A percentile compares a stretch with the other conserved stretches of the same genome.
Evolutionary conservation across 37 sponge, comb jelly and placozoan genomes (phyloP).

Genomic region (Lycopodina hypogea): DNA sequence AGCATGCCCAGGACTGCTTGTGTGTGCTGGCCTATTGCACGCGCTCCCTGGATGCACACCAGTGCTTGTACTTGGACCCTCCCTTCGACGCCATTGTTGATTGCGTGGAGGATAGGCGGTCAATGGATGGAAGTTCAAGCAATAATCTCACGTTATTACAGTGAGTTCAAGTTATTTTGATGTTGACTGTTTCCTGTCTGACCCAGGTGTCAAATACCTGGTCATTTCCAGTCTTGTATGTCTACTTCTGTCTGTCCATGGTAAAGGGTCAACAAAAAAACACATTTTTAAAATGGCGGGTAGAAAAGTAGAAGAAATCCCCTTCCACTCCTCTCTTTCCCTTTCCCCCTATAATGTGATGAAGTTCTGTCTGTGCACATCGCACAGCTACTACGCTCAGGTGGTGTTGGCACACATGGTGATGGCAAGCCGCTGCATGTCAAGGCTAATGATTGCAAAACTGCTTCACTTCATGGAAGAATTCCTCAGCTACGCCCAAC

Average conservation of each 20-base stretch:
- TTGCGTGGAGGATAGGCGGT: neutral
- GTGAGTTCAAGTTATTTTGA: too few species aligned
- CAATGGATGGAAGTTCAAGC: neutral
- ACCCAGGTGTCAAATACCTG: too few species aligned
- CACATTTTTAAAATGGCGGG: too few species aligned
- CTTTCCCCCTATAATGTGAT: too few species aligned
- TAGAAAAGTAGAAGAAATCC: too few species aligned
- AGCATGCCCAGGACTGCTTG: conserved; percentile 10
- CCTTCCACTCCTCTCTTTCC: too few species aligned
- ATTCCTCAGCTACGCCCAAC: neutral
- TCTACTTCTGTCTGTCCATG: too few species aligned
- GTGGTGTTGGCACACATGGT: neutral
- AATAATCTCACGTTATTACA: neutral
- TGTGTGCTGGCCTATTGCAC: conserved; percentile 11
- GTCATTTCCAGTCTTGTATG: too few species aligned
- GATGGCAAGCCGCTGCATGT: neutral
- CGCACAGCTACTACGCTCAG: conserved; percentile 18
- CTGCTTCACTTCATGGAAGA: neutral
- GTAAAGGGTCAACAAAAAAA: too few species aligned
- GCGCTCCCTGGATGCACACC: conserved; percentile 3
- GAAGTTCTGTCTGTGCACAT: too few species aligned
- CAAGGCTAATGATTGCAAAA: neutral
- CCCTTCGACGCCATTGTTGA: neutral
- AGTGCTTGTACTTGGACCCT: neutral
- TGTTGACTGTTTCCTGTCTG: too few species aligned